phyloP scores from a whole-genome alignment of 2,797 vertebrate species.

The Thripadectes ignobilis region DNA sequence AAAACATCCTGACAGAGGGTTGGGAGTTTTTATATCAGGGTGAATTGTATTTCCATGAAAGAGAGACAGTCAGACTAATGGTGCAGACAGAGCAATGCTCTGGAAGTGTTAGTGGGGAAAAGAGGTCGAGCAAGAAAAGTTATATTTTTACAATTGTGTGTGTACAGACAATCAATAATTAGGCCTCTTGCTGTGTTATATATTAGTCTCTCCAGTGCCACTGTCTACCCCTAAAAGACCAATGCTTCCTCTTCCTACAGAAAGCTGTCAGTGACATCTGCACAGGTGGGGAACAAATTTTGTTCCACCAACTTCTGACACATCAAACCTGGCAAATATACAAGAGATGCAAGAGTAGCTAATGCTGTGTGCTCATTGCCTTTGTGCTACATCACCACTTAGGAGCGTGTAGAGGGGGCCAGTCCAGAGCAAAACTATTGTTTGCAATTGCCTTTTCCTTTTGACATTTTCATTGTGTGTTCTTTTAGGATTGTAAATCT shows the following conservation, averaged over 20 bases:
- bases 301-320: not conserved
- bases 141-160: not conserved
- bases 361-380: constrained; percentile 32
- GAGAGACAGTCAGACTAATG: not conserved
- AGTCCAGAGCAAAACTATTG: constrained; percentile 58
- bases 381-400: constrained; percentile 24
- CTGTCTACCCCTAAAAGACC: not conserved
- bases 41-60: not conserved
- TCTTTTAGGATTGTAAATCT: constrained; percentile 60
- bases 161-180: not conserved
- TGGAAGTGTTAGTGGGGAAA: not conserved
- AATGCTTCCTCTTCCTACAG: not conserved
- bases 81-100: not conserved
- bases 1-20: not conserved
- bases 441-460: constrained; percentile 61
- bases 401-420: constrained; percentile 4
- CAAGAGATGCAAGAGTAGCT: constrained; percentile 16
- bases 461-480: constrained; percentile 57
- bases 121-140: not conserved
- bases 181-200: not conserved
- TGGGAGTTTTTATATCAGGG: not conserved
- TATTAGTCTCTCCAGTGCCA: not conserved
- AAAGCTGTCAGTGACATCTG: not conserved
- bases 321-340: constrained; percentile 9
- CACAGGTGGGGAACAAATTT: not conserved